phyloP scores from a whole-genome alignment of 1,140 invertebrate genomes.

The Drosophila triauraria region DNA sequence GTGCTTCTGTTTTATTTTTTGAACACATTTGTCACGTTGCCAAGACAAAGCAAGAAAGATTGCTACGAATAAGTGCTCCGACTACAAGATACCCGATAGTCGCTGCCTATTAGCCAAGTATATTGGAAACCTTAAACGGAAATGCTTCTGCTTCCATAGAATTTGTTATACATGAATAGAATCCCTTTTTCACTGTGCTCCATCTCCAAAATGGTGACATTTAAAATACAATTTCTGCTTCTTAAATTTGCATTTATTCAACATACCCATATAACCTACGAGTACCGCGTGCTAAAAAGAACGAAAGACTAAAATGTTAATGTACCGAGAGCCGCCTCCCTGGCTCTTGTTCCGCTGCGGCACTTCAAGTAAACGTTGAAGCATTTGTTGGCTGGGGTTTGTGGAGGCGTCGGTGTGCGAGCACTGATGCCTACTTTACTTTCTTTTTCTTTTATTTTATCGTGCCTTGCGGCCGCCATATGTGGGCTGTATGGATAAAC shows the following conservation, averaged over 20 bases:
- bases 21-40: conserved; percentile 73
- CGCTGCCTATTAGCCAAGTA: background rate
- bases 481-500: conserved; percentile 60
- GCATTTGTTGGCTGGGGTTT: conserved; percentile 10
- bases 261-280: conserved; percentile 4
- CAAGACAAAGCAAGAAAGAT: conserved; percentile 40
- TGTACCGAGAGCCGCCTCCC: conserved; percentile 60
- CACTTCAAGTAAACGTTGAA: conserved; percentile 45
- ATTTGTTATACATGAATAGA: background rate
- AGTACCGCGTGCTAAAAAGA: conserved; percentile 3
- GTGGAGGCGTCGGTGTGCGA: conserved; percentile 60
- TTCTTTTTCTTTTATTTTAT: conserved; percentile 49
- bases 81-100: conserved; percentile 13
- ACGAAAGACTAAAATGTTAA: conserved; percentile 76
- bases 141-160: background rate
- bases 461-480: conserved; percentile 34
- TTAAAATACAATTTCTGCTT: background rate
- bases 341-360: conserved; percentile 49
- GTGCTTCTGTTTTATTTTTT: conserved; percentile 54
- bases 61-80: background rate
- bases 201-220: conserved; percentile 5
- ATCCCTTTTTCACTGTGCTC: background rate
- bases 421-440: conserved; percentile 49
- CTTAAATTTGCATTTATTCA: conserved; percentile 8
- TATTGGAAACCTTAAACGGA: background rate